Conservation (phyloP, 2,113 vertebrate genomes). For the Equus przewalskii region DNA sequence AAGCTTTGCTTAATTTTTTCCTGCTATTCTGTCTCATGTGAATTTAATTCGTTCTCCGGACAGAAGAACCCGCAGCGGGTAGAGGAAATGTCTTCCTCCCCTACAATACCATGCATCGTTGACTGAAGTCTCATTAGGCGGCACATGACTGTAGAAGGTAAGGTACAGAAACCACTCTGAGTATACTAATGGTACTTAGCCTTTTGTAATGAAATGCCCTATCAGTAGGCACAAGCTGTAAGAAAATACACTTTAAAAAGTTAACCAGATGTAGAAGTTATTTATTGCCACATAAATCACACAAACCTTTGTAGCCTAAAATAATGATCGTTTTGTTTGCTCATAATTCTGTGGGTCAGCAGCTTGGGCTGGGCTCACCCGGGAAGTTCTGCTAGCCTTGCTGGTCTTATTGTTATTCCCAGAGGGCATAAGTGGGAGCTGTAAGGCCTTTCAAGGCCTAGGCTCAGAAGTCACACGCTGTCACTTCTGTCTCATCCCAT, state of each 20-base stretch:
- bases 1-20: too few species aligned
- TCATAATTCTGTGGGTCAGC: background rate
- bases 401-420: background rate
- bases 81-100: too few species aligned
- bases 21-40: too few species aligned
- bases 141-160: background rate
- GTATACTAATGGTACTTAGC: background rate
- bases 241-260: background rate
- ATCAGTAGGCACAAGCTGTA: background rate
- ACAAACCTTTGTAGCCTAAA: background rate
- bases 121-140: too few species aligned
- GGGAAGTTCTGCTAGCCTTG: background rate
- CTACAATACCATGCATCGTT: too few species aligned
- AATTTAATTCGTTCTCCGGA: too few species aligned
- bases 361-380: background rate
- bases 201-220: background rate
- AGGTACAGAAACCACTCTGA: background rate
- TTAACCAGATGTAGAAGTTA: background rate
- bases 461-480: background rate
- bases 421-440: background rate
- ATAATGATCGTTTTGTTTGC: constrained; percentile 9
- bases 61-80: too few species aligned
- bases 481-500: background rate
- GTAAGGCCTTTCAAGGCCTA: background rate
- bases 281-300: constrained; percentile 4